These are phyloP conservation scores for Macrotus californicus DNA, from an alignment of 2,113 vertebrate species.

Conservation along the genomic window DNA sequence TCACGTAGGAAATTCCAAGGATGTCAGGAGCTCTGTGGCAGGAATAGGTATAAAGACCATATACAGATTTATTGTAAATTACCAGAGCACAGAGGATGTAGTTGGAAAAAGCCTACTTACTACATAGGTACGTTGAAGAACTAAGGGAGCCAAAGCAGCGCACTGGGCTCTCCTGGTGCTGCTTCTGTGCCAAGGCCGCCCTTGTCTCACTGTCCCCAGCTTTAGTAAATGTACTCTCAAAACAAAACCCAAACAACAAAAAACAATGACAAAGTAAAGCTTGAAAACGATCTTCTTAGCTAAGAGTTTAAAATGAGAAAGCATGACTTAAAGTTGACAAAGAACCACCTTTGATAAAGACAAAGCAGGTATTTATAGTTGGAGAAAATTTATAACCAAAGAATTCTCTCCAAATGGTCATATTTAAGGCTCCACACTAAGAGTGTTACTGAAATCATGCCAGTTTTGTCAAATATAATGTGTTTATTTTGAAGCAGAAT, in stretches of 20 bases:
- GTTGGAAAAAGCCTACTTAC: background rate
- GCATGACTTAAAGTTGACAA: background rate
- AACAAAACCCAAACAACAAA: background rate
- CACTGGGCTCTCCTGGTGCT: no score
- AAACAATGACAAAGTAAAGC: background rate
- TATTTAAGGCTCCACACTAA: background rate
- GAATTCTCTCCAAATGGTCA: background rate
- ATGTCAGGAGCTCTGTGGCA: background rate
- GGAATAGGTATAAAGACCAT: background rate
- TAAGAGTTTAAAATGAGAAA: constrained; percentile 14
- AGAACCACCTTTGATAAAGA: background rate
- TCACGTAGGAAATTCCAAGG: background rate
- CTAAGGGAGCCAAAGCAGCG: background rate
- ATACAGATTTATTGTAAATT: background rate
- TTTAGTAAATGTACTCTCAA: background rate
- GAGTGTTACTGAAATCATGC: background rate
- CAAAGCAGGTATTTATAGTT: background rate
- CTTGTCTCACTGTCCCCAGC: no score
- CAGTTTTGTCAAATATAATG: constrained; percentile 16
- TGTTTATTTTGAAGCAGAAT: constrained; percentile 38
- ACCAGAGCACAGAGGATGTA: background rate
- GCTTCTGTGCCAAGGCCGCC: no score
- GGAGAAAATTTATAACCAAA: background rate
- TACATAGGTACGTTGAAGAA: background rate
- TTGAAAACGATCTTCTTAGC: background rate